These are phyloP conservation scores for Nymphicus hollandicus DNA, from an alignment of 2,113 vertebrate species.

Conservation along the genomic window DNA sequence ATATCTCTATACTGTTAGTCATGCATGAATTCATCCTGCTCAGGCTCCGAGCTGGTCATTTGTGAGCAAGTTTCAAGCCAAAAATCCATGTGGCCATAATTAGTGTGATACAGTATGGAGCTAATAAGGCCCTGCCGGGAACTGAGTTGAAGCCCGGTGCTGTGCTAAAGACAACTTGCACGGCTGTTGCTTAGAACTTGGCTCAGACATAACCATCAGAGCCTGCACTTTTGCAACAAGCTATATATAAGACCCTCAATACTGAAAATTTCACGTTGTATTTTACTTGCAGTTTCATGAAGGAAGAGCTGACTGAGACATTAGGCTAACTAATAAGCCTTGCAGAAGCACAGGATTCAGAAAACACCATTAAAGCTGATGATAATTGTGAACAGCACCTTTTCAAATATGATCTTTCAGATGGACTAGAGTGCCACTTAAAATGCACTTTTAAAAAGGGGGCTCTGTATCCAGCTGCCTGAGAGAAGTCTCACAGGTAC, in stretches of 20 bases:
- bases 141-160: background rate
- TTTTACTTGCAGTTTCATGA: background rate
- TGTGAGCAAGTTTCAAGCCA: background rate
- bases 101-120: background rate
- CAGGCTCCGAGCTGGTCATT: background rate
- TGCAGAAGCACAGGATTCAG: background rate
- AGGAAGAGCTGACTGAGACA: background rate
- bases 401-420: conserved; percentile 27
- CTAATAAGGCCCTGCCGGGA: background rate
- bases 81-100: background rate
- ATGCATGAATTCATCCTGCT: background rate
- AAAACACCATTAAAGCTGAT: background rate
- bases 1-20: background rate
- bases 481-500: background rate
- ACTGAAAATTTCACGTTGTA: background rate
- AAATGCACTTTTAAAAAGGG: background rate
- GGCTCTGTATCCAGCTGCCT: background rate
- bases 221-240: background rate
- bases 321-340: conserved; percentile 16
- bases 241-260: background rate
- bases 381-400: background rate
- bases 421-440: background rate
- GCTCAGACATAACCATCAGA: background rate
- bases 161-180: background rate
- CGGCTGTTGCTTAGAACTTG: background rate